These are phyloP conservation scores for Frankliniella intonsa DNA, from an alignment of 2,888 invertebrate genomes.

Conservation along the genomic window DNA sequence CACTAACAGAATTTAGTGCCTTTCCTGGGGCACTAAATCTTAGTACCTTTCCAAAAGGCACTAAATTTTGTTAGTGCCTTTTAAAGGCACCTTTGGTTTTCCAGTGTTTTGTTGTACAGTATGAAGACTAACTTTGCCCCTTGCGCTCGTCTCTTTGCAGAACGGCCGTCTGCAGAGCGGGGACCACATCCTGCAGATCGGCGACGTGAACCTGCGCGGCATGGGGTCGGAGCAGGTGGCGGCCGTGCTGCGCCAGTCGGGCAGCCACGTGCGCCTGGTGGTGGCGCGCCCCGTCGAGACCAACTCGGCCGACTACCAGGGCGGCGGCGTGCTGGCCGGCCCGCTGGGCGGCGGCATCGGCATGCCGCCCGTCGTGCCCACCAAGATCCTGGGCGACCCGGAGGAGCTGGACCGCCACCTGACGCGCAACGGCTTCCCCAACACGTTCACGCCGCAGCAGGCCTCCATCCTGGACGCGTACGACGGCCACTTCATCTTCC, in stretches of 20 bases:
- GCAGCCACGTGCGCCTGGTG: constrained; percentile 88
- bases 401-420: constrained; percentile 81
- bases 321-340: constrained; percentile 44
- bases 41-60: no score
- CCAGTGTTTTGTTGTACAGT: no score
- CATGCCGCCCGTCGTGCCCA: constrained; percentile 72
- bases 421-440: constrained; percentile 70
- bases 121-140: no score
- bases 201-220: constrained; percentile 89
- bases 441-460: constrained; percentile 60
- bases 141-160: constrained; percentile 49
- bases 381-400: constrained; percentile 81
- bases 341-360: background rate
- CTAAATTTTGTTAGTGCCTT: no score
- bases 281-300: constrained; percentile 90
- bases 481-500: constrained; percentile 50
- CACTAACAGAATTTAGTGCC: no score
- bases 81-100: no score
- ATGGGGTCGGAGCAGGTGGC: constrained; percentile 97
- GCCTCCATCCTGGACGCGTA: constrained; percentile 42
- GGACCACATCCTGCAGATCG: constrained; percentile 95
- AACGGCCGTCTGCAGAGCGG: constrained; percentile 94
- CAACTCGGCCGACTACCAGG: constrained; percentile 61
- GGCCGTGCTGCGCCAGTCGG: constrained; percentile 89
- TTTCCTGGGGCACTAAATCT: no score